Percentiles rank a stretch among this genome's conserved stretches.
Evolutionary conservation across 2,797 vertebrate genomes (phyloP).

Genomic region (Fratercula arctica): DNA sequence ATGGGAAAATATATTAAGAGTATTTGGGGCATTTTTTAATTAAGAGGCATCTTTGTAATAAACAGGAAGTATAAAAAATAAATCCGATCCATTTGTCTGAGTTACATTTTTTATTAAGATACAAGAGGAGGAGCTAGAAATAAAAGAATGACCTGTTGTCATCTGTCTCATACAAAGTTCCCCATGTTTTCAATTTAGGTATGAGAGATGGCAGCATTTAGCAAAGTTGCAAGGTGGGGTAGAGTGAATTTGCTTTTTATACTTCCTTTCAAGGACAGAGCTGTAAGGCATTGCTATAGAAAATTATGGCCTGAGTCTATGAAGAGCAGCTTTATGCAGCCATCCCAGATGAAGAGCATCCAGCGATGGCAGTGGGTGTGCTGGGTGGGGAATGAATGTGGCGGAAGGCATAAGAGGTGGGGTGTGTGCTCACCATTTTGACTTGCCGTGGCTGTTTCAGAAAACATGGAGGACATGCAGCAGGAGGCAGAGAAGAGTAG

Average conservation of each 20-base stretch:
- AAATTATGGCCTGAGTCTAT: background rate
- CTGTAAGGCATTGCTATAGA: background rate
- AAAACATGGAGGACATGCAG: conserved; percentile 88
- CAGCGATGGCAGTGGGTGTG: fast-evolving
- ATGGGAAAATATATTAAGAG: conserved; percentile 22
- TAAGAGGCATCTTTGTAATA: conserved; percentile 19
- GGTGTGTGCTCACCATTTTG: background rate
- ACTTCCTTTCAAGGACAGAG: background rate
- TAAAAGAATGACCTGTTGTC: background rate
- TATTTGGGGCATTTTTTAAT: conserved; percentile 26
- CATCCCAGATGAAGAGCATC: background rate
- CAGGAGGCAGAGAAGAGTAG: conserved; percentile 84
- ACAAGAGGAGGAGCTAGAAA: background rate
- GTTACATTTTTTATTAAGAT: background rate
- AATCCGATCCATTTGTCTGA: background rate
- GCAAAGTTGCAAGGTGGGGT: background rate
- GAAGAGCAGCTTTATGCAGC: background rate
- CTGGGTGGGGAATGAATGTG: background rate
- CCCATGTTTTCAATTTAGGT: background rate
- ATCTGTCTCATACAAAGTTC: background rate
- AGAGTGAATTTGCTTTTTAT: background rate
- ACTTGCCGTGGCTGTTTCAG: conserved; percentile 65
- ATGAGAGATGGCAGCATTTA: background rate
- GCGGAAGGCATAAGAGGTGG: background rate
- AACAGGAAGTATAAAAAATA: conserved; percentile 40